Conservation (phyloP, 2,888 invertebrate species). For the Strigamia transsilvanica region DNA sequence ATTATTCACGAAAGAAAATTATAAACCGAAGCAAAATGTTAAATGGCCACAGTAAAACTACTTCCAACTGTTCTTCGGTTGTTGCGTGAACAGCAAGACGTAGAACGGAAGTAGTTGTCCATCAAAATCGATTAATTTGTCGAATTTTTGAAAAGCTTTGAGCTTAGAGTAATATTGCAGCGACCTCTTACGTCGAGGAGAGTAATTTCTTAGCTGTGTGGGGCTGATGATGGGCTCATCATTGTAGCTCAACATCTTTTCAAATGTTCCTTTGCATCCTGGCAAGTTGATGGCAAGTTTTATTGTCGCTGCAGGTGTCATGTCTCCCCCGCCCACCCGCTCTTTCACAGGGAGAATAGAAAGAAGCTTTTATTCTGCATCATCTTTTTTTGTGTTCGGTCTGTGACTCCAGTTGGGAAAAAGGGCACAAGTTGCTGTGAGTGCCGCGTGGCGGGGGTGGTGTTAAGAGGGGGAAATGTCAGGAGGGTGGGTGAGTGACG, state of each 20-base stretch:
- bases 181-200: neutral
- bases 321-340: conserved; percentile 16
- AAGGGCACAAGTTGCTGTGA: neutral
- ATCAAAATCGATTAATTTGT: too few species aligned
- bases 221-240: neutral
- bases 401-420: neutral
- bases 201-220: neutral
- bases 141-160: too few species aligned
- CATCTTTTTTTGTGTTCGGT: neutral
- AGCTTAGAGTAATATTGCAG: neutral
- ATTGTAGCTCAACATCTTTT: conserved; percentile 11
- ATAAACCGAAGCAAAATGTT: too few species aligned
- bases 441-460: conserved; percentile 6
- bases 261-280: neutral
- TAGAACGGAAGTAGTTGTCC: too few species aligned
- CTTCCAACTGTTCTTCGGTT: too few species aligned
- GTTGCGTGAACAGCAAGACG: too few species aligned
- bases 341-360: conserved; percentile 15
- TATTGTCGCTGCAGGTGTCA: conserved; percentile 47
- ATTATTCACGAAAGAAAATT: too few species aligned
- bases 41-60: too few species aligned
- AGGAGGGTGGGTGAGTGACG: neutral
- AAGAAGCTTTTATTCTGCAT: neutral
- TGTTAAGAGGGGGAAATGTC: neutral
- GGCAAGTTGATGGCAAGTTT: conserved; percentile 5